Base-by-base conservation (phyloP, 1,140 invertebrate genomes). In the Drosophila bipectinata region DNA sequence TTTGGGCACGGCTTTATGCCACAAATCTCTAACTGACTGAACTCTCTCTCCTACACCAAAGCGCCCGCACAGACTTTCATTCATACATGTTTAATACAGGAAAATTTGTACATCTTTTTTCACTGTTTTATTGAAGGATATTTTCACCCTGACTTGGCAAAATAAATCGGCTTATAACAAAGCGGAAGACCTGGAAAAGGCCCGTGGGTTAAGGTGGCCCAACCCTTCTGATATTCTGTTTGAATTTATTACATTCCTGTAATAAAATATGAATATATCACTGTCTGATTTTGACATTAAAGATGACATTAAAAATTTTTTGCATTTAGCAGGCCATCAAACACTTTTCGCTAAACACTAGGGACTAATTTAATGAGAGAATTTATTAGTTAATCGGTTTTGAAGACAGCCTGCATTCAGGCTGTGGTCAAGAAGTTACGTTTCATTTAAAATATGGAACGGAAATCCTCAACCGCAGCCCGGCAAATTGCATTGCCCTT, bases 111-210 rank as follows among this genome's bases (percentile, higher is more conserved):
- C 60, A 59, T 34, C 63, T 80, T 81, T 67, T 47, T 41, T 39
- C 44, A 47, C 62, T 56, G 74, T 78, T 74, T 87, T 78, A 82
- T 69, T 61, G 64, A 64, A 61, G 61, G 32, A 48, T 75, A 77
- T 77, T 77, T 63, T 71, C 53, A 57, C 34, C 52, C 63, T 37
- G 53, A 53, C 32, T 41, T 34, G 49, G 62, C 68, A 77, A 66
- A 81, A 81, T 81, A 87, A 78, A 87, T 87, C 82, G 85, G 74
- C 60, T 67, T 67, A 69, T 49, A 66, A 66, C 72, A 48, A 37
- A 53, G 39, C 37, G 28, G 18, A 53, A 18, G 54, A 10, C 7
- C 32, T 52, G n/a, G 37, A 61, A 54, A 60, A 71, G 12, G 18
- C 10, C 30, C 21, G 3, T 37, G 34, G 34, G 34, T 10, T 34